phyloP scores from a whole-genome alignment of 2,888 invertebrate species.

The Cerceris ruficornis region DNA sequence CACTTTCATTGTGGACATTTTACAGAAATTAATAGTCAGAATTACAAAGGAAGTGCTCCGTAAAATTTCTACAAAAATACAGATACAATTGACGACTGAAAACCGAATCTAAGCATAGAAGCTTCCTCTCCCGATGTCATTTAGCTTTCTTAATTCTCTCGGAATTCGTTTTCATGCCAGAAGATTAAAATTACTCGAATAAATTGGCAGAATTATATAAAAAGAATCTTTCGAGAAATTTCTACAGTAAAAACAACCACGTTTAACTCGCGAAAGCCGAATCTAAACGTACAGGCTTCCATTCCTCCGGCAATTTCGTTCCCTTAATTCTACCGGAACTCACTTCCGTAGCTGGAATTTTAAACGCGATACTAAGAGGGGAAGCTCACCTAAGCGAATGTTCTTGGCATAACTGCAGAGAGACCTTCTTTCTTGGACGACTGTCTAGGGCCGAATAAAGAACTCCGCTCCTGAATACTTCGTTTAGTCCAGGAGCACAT shows the following conservation, averaged over 20 bases:
- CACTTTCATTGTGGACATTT: too few species aligned
- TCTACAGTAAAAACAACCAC: too few species aligned
- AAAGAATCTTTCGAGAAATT: too few species aligned
- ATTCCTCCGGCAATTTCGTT: background rate
- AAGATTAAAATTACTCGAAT: too few species aligned
- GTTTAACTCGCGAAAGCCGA: background rate
- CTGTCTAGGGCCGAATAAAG: slow-evolving; percentile 15
- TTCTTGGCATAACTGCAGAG: background rate
- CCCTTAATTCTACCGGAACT: slow-evolving; percentile 1
- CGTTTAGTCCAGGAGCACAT: background rate
- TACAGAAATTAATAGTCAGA: too few species aligned
- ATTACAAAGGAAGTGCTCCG: too few species aligned
- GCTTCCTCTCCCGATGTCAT: background rate
- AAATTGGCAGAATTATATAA: too few species aligned
- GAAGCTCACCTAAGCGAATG: background rate
- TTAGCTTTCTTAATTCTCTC: background rate
- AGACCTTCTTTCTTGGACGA: slow-evolving; percentile 2
- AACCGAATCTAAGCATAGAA: background rate
- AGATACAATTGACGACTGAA: background rate
- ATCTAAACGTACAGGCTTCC: background rate
- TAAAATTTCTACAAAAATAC: too few species aligned
- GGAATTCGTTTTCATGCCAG: background rate
- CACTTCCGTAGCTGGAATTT: background rate
- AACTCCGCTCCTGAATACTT: slow-evolving; percentile 6
- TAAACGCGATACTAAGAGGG: background rate